phyloP scores from a whole-genome alignment of 2,113 vertebrate genomes.

The Hoplias malabaricus region DNA sequence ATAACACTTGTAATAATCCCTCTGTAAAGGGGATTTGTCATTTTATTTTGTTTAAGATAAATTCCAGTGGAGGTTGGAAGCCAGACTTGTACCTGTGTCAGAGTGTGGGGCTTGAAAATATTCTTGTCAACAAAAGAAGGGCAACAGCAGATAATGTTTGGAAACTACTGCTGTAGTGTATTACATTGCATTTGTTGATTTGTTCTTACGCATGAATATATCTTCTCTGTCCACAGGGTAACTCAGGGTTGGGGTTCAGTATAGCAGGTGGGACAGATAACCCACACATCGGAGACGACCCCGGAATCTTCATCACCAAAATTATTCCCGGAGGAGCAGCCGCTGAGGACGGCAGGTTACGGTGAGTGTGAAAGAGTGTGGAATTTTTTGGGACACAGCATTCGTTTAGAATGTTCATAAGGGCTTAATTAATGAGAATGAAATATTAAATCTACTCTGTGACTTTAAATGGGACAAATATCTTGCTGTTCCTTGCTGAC shows the following conservation, averaged over 20 bases:
- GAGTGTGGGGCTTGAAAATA: no score
- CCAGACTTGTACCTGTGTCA: no score
- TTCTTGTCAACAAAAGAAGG: no score
- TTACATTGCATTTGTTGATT: background rate
- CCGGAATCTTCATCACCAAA: slow-evolving; percentile 98
- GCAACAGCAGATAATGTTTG: no score
- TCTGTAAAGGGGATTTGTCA: no score
- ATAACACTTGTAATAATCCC: no score
- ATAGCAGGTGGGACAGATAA: slow-evolving; percentile 97
- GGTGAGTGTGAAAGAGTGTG: slow-evolving; percentile 68
- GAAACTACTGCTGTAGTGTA: no score
- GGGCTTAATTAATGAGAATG: background rate
- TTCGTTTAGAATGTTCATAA: background rate
- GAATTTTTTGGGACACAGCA: background rate
- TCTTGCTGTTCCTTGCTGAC: background rate
- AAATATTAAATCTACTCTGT: background rate
- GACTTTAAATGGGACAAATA: background rate
- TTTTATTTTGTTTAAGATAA: no score
- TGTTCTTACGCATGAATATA: slow-evolving; percentile 14
- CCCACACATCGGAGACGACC: slow-evolving; percentile 95
- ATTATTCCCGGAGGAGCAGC: slow-evolving; percentile 97
- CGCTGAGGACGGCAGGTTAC: slow-evolving; percentile 92
- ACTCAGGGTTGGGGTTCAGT: slow-evolving; percentile 96
- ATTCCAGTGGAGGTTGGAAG: no score
- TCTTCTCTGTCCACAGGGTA: slow-evolving; percentile 75